Conservation (phyloP, 2,888 invertebrate genomes). For the Acanthosepion pharaonis region DNA sequence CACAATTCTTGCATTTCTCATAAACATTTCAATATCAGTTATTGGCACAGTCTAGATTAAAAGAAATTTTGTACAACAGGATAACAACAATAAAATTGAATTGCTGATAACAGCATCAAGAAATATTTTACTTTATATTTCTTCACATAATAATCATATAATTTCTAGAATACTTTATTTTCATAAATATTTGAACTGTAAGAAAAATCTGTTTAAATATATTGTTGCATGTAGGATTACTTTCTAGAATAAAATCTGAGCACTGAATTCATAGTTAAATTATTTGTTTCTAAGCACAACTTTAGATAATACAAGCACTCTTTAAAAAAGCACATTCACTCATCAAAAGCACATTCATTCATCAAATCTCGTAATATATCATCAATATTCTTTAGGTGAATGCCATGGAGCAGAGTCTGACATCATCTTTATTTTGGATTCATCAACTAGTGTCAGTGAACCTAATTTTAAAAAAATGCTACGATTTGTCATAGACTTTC, state of each 20-base stretch:
- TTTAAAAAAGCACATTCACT: background rate
- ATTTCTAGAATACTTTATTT: background rate
- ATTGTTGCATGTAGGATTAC: background rate
- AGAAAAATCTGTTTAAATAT: background rate
- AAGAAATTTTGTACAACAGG: background rate
- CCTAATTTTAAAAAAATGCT: background rate
- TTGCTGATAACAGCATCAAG: background rate
- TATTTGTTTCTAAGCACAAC: background rate
- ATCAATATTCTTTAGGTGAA: conserved; percentile 33
- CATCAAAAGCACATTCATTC: background rate
- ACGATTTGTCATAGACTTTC: conserved; percentile 20
- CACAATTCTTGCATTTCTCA: background rate
- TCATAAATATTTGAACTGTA: background rate
- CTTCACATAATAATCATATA: background rate
- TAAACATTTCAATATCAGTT: background rate
- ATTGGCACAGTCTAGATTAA: background rate
- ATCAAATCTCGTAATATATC: background rate
- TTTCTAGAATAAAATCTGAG: background rate
- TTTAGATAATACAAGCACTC: background rate
- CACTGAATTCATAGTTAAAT: background rate
- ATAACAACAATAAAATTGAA: too few species aligned
- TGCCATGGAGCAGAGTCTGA: conserved; percentile 8
- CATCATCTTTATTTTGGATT: background rate
- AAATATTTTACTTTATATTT: background rate
- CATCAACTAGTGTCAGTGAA: background rate